Conservation (phyloP, 2,113 vertebrate genomes). For the Rana temporaria region DNA sequence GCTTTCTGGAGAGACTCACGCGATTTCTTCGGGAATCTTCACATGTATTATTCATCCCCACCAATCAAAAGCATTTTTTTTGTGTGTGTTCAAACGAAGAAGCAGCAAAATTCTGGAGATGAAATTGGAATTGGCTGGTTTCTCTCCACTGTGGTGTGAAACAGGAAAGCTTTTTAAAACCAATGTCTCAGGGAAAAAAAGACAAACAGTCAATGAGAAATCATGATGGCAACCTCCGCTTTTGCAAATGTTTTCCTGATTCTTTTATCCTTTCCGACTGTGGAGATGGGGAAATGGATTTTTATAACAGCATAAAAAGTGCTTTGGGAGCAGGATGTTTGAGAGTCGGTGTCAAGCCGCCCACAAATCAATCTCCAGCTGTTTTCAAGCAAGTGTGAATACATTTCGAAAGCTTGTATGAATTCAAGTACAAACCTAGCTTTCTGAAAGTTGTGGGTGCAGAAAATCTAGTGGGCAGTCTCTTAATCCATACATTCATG, state of each 20-base stretch:
- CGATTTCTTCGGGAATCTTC: slow-evolving; percentile 65
- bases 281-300: slow-evolving; percentile 11
- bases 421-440: background rate
- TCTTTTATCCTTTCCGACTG: slow-evolving; percentile 21
- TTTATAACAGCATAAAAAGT: slow-evolving; percentile 44
- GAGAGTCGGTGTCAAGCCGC: slow-evolving; percentile 32
- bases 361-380: slow-evolving; percentile 29
- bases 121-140: slow-evolving; percentile 48
- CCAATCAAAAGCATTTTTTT: slow-evolving; percentile 65
- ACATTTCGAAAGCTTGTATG: background rate
- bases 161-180: slow-evolving; percentile 34
- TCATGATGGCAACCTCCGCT: slow-evolving; percentile 18
- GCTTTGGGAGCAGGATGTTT: slow-evolving; percentile 30
- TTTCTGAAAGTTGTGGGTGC: background rate
- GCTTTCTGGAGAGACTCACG: slow-evolving; percentile 68
- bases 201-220: slow-evolving; percentile 27
- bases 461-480: background rate
- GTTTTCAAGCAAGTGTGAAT: background rate
- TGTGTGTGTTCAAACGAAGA: slow-evolving; percentile 22
- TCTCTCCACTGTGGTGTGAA: slow-evolving; percentile 31
- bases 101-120: slow-evolving; percentile 40
- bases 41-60: slow-evolving; percentile 74
- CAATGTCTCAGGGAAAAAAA: slow-evolving; percentile 29
- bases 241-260: slow-evolving; percentile 46
- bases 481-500: background rate